Evolutionary conservation across 2,888 invertebrate genomes (phyloP), one percentile per base, ranked within the genome.

Genomic region (Metopia argyrocephala): DNA sequence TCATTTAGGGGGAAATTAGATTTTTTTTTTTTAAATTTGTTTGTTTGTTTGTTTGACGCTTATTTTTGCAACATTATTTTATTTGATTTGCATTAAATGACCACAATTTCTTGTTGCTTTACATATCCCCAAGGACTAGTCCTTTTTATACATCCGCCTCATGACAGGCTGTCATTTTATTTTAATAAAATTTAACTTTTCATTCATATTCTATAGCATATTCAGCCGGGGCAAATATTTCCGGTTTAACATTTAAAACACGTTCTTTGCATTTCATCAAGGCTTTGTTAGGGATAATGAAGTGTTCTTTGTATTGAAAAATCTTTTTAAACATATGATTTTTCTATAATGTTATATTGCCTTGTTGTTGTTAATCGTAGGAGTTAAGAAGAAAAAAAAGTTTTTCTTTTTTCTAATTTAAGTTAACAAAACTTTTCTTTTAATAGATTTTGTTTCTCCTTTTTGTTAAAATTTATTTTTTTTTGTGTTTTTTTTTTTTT

Each of bases 401-500:
- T 20, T 71, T 62, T 21, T 57, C 12, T 48, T 28, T 31, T 28
- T 45, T 45, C 25, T 18, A 5, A n/a, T 59, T 48, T 31, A 38
- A 65, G 18, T 56, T 56, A 28, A 65, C 57, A 28, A 66, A 56
- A 21, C 3, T 45, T 56, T 56, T 45, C 2, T 15, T 15, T 15
- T 45, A 45, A 68, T 45, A 38, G 45, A 74, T 65, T 31, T 27
- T 59, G 20, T 59, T 31, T n/a, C n/a, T n/a, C n/a, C n/a, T n/a
- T n/a, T n/a, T n/a, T n/a, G n/a, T n/a, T n/a, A n/a, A n/a, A n/a
- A n/a, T n/a, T 48, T 38, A 38, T 71, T 56, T 54, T 9, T 25
- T 38, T 64, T 62, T 27, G 25, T 38, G 25, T 62, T 9, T 25
- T 27, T 46, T 62, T 48, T 27, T 38, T 38, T 56, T 45, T 25